Evolutionary conservation across 2,113 vertebrate genomes (phyloP).

Genomic region (Clupea harengus): DNA sequence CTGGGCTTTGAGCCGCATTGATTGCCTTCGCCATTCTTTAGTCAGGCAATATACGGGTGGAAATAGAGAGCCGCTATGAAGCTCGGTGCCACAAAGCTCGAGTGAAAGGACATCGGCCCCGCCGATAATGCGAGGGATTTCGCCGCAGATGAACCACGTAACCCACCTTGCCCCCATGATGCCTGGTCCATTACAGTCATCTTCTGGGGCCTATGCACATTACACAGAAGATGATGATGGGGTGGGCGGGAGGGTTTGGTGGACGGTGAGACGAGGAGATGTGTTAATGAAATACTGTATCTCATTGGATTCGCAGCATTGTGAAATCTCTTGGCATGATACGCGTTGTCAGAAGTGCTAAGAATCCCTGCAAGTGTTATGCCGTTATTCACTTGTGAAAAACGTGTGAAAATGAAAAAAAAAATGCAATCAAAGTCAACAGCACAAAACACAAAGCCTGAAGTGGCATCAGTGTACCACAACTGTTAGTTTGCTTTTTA

Average conservation of each 20-base stretch:
- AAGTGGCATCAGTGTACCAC: neutral
- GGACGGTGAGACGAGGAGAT: neutral
- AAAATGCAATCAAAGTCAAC: neutral
- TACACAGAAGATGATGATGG: neutral
- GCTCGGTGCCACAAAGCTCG: constrained; percentile 20
- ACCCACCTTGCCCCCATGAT: neutral
- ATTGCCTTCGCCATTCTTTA: neutral
- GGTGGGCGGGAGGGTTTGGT: too few species aligned
- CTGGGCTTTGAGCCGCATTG: neutral
- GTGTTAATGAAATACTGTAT: neutral
- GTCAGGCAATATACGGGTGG: constrained; percentile 2
- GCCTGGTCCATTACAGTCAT: neutral
- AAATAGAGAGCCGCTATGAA: constrained; percentile 31
- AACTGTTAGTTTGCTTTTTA: neutral
- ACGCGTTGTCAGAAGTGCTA: neutral
- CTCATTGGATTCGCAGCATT: neutral
- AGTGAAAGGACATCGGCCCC: constrained; percentile 23
- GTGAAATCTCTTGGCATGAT: neutral
- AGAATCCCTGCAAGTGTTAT: neutral
- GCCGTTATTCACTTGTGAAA: neutral
- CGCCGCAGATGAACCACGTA: constrained; percentile 25
- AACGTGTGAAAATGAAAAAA: neutral
- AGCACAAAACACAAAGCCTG: neutral
- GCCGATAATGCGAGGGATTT: constrained; percentile 30
- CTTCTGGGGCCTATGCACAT: neutral